Conservation (phyloP, 2,113 vertebrate species). For the Tragelaphus strepsiceros region DNA sequence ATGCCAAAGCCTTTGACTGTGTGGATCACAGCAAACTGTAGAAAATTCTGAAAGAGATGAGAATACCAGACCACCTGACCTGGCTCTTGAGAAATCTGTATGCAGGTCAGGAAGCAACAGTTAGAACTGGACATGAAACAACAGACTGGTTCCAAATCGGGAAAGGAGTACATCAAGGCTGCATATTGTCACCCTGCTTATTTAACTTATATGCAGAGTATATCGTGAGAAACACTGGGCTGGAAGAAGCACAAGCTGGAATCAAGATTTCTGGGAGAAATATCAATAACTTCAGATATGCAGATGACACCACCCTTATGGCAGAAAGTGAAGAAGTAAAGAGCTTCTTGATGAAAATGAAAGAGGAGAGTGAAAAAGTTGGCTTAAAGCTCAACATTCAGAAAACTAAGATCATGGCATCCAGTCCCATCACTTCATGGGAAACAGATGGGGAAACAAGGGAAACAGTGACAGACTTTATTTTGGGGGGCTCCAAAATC, state of each 20-base stretch:
- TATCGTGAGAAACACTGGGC: background rate
- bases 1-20: background rate
- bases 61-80: background rate
- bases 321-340: background rate
- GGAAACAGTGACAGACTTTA: too few species aligned
- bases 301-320: background rate
- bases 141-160: background rate
- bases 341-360: background rate
- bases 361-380: too few species aligned
- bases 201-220: background rate
- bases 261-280: background rate
- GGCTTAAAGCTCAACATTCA: too few species aligned
- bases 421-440: too few species aligned
- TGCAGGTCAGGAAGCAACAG: background rate
- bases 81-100: background rate
- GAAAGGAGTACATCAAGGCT: fast-evolving
- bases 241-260: background rate
- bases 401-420: too few species aligned
- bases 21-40: background rate
- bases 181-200: background rate
- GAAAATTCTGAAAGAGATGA: background rate
- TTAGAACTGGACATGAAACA: background rate
- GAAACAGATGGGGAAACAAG: too few species aligned
- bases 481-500: too few species aligned
- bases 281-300: background rate